phyloP scores from a whole-genome alignment of 2,113 vertebrate species.

The Orientallactaga bullata region DNA sequence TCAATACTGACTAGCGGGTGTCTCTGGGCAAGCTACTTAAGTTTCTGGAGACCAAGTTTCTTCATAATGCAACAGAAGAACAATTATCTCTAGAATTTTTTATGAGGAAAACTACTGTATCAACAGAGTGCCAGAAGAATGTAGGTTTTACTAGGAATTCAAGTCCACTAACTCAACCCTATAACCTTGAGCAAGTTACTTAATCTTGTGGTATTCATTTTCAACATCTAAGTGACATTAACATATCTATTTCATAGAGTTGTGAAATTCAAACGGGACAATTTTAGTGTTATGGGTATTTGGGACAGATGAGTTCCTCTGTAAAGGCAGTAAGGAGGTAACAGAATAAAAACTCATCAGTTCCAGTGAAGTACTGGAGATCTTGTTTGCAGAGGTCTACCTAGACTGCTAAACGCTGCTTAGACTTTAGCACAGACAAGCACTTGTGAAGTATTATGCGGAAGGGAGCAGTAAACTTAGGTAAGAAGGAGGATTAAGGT shows the following conservation, averaged over 20 bases:
- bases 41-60: constrained; percentile 34
- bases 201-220: neutral
- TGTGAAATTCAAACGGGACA: constrained; percentile 36
- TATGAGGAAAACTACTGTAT: constrained; percentile 34
- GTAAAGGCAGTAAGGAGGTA: neutral
- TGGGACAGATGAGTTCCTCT: neutral
- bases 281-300: constrained; percentile 4
- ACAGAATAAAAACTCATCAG: too few relatives aligned
- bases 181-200: constrained; percentile 3
- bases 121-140: neutral
- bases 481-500: neutral
- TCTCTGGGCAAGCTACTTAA: constrained; percentile 31
- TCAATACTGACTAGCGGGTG: constrained; percentile 38
- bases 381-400: neutral
- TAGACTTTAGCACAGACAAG: neutral
- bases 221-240: constrained; percentile 26
- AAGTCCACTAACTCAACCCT: neutral
- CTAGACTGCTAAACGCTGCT: neutral
- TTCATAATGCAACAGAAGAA: constrained; percentile 17
- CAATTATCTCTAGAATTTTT: constrained; percentile 19
- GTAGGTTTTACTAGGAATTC: neutral
- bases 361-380: neutral
- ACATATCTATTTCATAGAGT: neutral
- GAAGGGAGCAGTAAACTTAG: neutral
- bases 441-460: neutral